These are phyloP conservation scores for Rhopalosiphum padi DNA, from an alignment of 1,140 invertebrate species.

Conservation along the genomic window DNA sequence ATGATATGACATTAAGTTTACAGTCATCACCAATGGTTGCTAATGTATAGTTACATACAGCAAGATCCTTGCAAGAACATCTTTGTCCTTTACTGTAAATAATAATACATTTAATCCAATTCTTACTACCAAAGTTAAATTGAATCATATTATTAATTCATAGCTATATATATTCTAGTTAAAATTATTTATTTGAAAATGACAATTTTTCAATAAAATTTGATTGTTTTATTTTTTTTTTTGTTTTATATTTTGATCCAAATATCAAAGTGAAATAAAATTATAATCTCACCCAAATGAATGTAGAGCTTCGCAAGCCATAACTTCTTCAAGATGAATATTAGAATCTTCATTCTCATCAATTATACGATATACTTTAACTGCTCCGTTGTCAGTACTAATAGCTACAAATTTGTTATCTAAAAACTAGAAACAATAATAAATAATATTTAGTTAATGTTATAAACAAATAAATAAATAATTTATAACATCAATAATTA, in stretches of 20 bases:
- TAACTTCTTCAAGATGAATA: constrained; percentile 65
- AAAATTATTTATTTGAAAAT: background rate
- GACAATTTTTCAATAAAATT: background rate
- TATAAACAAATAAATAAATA: background rate
- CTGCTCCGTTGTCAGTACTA: constrained; percentile 72
- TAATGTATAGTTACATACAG: constrained; percentile 44
- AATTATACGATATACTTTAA: constrained; percentile 70
- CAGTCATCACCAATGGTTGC: constrained; percentile 52
- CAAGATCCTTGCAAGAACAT: constrained; percentile 45
- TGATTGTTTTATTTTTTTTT: too few relatives aligned
- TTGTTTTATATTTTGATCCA: too few relatives aligned
- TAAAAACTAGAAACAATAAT: constrained; percentile 67
- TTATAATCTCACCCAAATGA: constrained; percentile 62
- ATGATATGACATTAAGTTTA: constrained; percentile 39
- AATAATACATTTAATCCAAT: background rate
- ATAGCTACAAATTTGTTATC: constrained; percentile 71
- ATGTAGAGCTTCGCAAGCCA: constrained; percentile 72
- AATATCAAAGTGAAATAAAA: constrained; percentile 60
- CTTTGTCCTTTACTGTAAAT: constrained; percentile 29
- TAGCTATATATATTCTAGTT: background rate
- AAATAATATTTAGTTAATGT: constrained; percentile 43
- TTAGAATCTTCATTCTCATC: constrained; percentile 66
- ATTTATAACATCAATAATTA: background rate
- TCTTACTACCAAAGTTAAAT: background rate
- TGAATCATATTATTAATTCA: background rate